These are phyloP conservation scores for Hartigia nigra DNA, from an alignment of 2,888 invertebrate species.

Conservation along the genomic window DNA sequence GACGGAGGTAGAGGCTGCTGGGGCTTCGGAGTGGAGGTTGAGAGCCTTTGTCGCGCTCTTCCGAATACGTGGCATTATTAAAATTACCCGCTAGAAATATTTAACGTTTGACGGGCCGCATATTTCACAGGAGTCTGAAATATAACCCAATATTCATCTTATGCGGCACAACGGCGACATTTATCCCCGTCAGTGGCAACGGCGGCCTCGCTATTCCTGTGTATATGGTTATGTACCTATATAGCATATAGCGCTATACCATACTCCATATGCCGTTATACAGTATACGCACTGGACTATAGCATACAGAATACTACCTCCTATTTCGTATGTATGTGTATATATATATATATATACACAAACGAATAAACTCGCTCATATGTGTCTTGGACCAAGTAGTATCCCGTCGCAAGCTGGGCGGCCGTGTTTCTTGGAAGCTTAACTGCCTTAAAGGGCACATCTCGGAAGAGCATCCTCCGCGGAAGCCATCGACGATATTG, in stretches of 20 bases:
- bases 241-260: not conserved
- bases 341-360: not conserved
- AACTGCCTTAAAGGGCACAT: constrained; percentile 33
- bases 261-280: not conserved
- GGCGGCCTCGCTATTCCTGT: not conserved
- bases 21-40: constrained; percentile 16
- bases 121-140: constrained; percentile 38
- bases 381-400: not conserved
- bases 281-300: not conserved
- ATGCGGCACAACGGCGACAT: constrained; percentile 38
- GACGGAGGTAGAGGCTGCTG: not conserved
- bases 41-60: constrained; percentile 10
- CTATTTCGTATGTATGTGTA: not conserved
- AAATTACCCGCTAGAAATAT: constrained; percentile 45
- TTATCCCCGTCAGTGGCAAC: constrained; percentile 34
- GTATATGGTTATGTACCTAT: not conserved
- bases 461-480: constrained; percentile 34
- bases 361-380: not conserved
- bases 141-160: constrained; percentile 46
- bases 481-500: constrained; percentile 44
- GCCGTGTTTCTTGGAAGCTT: constrained; percentile 37
- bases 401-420: constrained; percentile 26
- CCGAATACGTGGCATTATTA: constrained; percentile 43
- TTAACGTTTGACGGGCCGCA: constrained; percentile 30
- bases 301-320: not conserved